phyloP scores from a whole-genome alignment of 2,797 vertebrate genomes.

The Eurystomus glaucurus region DNA sequence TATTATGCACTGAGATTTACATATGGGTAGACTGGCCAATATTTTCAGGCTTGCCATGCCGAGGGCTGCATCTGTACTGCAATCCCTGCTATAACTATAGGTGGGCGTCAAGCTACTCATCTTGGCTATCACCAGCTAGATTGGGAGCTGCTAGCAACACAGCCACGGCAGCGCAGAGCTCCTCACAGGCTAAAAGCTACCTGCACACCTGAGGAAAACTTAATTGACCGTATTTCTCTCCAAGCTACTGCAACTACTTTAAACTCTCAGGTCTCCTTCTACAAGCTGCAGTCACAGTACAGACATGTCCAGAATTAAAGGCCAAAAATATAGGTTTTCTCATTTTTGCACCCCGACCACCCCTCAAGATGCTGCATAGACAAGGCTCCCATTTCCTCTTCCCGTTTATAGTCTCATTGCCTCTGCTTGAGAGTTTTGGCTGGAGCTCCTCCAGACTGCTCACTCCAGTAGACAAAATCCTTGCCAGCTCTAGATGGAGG shows the following conservation, averaged over 20 bases:
- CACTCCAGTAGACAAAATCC: background rate
- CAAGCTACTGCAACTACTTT: background rate
- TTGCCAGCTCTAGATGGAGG: background rate
- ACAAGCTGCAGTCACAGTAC: background rate
- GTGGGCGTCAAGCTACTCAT: background rate
- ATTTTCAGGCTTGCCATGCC: constrained; percentile 5
- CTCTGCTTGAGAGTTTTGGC: background rate
- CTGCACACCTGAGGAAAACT: background rate
- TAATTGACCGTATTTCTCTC: background rate
- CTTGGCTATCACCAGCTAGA: background rate
- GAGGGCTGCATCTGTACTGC: background rate
- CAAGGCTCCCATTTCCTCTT: background rate
- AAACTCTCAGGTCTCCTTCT: background rate
- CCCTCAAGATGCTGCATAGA: fast-evolving
- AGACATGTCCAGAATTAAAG: background rate
- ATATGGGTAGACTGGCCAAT: background rate
- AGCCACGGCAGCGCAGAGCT: background rate
- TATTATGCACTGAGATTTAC: constrained; percentile 55
- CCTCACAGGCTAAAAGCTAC: background rate
- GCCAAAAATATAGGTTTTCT: background rate
- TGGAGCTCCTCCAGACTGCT: background rate
- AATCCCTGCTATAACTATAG: background rate
- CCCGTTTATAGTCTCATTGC: background rate
- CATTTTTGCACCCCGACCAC: background rate
- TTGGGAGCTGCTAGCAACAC: fast-evolving